phyloP scores from a whole-genome alignment of 2,888 invertebrate species.

The Xanthorhoe spadicearia region DNA sequence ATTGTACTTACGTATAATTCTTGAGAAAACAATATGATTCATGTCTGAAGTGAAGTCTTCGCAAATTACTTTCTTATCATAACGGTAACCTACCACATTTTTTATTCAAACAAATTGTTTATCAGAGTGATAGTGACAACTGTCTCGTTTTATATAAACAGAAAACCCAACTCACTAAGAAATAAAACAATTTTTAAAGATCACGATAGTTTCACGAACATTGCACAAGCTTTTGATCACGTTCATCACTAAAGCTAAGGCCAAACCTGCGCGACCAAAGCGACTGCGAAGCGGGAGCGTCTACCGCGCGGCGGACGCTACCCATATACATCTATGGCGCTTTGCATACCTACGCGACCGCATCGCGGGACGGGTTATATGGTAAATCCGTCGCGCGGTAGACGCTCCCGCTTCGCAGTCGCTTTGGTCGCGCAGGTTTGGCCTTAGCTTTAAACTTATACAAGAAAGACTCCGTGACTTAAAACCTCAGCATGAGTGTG shows the following conservation, averaged over 20 bases:
- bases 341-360: too few species aligned
- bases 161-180: neutral
- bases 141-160: neutral
- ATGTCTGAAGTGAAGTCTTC: conserved; percentile 18
- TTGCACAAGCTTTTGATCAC: conserved; percentile 27
- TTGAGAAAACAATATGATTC: conserved; percentile 35
- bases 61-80: conserved; percentile 24
- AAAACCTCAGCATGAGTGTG: conserved; percentile 13
- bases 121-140: conserved; percentile 4
- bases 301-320: too few species aligned
- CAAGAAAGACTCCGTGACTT: conserved; percentile 1
- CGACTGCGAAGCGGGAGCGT: too few species aligned
- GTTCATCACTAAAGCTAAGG: conserved; percentile 14
- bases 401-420: too few species aligned
- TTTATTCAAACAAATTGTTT: conserved; percentile 13
- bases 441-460: neutral
- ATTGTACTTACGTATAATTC: conserved; percentile 24
- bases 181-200: too few species aligned
- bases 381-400: too few species aligned
- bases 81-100: conserved; percentile 17
- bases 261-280: too few species aligned
- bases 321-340: too few species aligned
- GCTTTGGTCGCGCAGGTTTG: too few species aligned
- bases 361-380: too few species aligned
- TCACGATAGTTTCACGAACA: conserved; percentile 6